phyloP scores from a whole-genome alignment of 2,888 invertebrate species.

The Patella ulyssiponensis region DNA sequence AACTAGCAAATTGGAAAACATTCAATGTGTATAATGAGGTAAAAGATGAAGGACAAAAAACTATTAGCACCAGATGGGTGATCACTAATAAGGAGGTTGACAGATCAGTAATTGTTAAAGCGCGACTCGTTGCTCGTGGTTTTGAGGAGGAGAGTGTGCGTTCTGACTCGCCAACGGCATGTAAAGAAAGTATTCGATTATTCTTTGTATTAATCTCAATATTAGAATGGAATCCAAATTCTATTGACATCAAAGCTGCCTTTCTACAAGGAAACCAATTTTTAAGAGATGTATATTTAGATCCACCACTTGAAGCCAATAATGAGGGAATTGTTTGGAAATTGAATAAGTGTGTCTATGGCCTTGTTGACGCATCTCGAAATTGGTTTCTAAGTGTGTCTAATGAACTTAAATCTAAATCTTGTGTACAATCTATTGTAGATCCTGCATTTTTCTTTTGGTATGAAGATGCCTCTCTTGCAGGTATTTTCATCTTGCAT shows the following conservation, averaged over 20 bases:
- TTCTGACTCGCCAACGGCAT: constrained; percentile 22
- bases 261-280: constrained; percentile 21
- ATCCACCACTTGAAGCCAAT: too few relatives aligned
- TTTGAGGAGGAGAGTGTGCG: constrained; percentile 23
- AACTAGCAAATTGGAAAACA: constrained; percentile 1
- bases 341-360: constrained; percentile 28
- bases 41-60: constrained; percentile 16
- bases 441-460: constrained; percentile 40
- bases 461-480: constrained; percentile 20
- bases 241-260: constrained; percentile 21
- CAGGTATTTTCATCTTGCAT: constrained; percentile 36
- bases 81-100: constrained; percentile 15
- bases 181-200: constrained; percentile 18
- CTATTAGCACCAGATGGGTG: constrained; percentile 23
- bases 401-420: constrained; percentile 23
- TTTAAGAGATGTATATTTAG: too few relatives aligned
- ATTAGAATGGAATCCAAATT: too few relatives aligned
- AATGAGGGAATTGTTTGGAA: background rate
- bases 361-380: constrained; percentile 28
- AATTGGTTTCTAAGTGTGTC: constrained; percentile 34
- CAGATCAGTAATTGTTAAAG: constrained; percentile 5
- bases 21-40: background rate
- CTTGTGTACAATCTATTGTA: constrained; percentile 30
- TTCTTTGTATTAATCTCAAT: constrained; percentile 13
- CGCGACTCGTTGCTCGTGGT: constrained; percentile 19